Base-by-base conservation (phyloP, 2,888 invertebrate genomes). In the Diarsia dahlii region DNA sequence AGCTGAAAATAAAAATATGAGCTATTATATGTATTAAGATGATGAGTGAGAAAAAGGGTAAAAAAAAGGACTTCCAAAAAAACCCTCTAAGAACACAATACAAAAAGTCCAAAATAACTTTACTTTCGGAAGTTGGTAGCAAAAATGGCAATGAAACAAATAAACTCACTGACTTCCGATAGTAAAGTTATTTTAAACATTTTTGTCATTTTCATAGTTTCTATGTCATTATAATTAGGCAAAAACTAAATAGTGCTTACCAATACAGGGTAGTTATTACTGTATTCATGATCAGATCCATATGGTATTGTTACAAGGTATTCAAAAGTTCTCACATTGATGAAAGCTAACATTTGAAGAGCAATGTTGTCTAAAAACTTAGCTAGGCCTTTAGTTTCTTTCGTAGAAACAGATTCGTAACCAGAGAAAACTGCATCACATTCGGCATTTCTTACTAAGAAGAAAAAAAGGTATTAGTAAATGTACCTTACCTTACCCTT, bases 241-340 rank as follows among this genome's bases (percentile, higher is more conserved):
- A 28, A 28, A 50, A 23, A n/a, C 50, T 1, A n/a, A 58, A 48
- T 28, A 13, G 9, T 74, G 77, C 92, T 92, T 88, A 95, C 96
- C 90, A 95, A 81, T 75, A 95, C 88, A 69, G 92, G 90, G 87
- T 93, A 89, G 87, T 96, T 96, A 69, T 89, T 92, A 48, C 92
- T 86, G 70, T 84, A 69, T 62, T 87, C 78, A 58, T 76, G 78
- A 28, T 77, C 78, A 73, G 91, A 75, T 68, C 90, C 93, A 91
- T 93, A 95, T 8, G 96, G 96, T 66, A 94, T 87, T 71, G 94
- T 94, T 48, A 96, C 89, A 39, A 94, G 87, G 64, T 88, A 90
- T 48, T 90, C 91, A 90, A 92, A 95, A n/a, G 94, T 93, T 88
- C 90, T 93, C 2, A 96, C 39, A 88, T 95, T 93, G 23, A 96